Base-by-base conservation (phyloP, 2,888 invertebrate species). In the Escarpia spicata region DNA sequence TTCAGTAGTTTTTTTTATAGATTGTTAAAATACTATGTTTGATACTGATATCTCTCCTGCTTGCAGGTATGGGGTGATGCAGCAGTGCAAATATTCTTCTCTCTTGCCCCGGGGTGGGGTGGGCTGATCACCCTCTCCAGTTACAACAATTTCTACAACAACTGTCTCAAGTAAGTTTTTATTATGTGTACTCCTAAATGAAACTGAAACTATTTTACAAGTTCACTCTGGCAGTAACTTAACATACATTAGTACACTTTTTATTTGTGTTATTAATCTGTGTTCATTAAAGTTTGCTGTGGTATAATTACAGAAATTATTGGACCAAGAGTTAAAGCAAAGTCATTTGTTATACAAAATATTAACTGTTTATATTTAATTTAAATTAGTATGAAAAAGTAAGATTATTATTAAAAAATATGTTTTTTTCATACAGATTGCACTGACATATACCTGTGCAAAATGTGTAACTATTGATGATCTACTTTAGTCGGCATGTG, bases 81-180 rank as follows among this genome's bases (percentile, higher is more conserved):
- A 10, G 96, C 96, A 43, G 96, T 96, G 43, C 96, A 96, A 94
- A 96, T 96, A 58, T 96, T 96, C 94, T 96, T 96, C 94, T 96
- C 96, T 31, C 94, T 96, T 43, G 95, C 96, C 94, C 96, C 96
- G 93, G 96, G 96, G 0, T 96, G 96, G 95, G 96, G 96, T 90
- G 96, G 96, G 43, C 95, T 96, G 15, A 96, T 96, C 90, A 96
- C 96, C 6, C 93, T 96, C 43, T 95, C 96, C 92, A 96, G 96
- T 93, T 96, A 96, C 94, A 96, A 96, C 94, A 95, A 95, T 93
- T 96, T 96, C 93, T 95, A 95, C 94, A 96, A 96, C 93, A 95
- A 96, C 94, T 96, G 96, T 93, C 95, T 95, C 93, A 96, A 96
- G 96, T 96, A 94, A 95, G 95, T 94, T 15, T 75, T n/a, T 26